Conservation (phyloP, 2,797 vertebrate genomes). For the Hypotaenidia philippensis region DNA sequence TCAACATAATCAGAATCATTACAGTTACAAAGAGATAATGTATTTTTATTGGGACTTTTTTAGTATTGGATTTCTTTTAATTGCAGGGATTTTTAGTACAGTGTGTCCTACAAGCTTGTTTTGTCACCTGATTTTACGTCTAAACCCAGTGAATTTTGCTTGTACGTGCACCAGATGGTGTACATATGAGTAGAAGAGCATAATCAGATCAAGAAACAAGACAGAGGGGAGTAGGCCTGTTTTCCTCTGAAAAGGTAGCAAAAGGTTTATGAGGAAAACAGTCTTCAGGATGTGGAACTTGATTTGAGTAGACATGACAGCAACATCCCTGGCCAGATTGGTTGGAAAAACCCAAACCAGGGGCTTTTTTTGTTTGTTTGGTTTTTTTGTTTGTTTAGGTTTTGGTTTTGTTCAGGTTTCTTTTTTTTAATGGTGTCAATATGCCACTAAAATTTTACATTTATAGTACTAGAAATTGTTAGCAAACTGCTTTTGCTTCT, state of each 20-base stretch:
- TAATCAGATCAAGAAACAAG: slow-evolving; percentile 68
- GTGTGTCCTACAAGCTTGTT: slow-evolving; percentile 28
- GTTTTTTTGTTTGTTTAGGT: no score
- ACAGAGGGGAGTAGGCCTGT: slow-evolving; percentile 26
- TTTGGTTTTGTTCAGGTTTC: no score
- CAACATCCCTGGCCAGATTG: not conserved
- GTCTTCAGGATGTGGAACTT: slow-evolving; percentile 15
- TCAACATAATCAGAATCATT: not conserved
- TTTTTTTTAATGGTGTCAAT: not conserved
- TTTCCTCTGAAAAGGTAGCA: slow-evolving; percentile 18
- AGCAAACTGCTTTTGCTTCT: not conserved
- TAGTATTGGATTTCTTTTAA: not conserved
- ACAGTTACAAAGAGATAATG: not conserved
- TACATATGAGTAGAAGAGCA: slow-evolving; percentile 51
- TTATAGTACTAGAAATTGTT: not conserved
- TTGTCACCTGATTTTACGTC: slow-evolving; percentile 59
- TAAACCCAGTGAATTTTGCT: slow-evolving; percentile 53
- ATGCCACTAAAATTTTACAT: not conserved
- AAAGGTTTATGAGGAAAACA: slow-evolving; percentile 9
- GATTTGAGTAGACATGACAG: not conserved
- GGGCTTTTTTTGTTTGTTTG: not conserved
- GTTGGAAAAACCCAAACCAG: not conserved
- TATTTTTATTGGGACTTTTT: not conserved
- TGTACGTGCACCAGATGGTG: slow-evolving; percentile 50
- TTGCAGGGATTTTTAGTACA: slow-evolving; percentile 3